Evolutionary conservation across 2,888 invertebrate genomes (phyloP), one percentile per base, ranked within the genome.

Genomic region (Meganola albula): DNA sequence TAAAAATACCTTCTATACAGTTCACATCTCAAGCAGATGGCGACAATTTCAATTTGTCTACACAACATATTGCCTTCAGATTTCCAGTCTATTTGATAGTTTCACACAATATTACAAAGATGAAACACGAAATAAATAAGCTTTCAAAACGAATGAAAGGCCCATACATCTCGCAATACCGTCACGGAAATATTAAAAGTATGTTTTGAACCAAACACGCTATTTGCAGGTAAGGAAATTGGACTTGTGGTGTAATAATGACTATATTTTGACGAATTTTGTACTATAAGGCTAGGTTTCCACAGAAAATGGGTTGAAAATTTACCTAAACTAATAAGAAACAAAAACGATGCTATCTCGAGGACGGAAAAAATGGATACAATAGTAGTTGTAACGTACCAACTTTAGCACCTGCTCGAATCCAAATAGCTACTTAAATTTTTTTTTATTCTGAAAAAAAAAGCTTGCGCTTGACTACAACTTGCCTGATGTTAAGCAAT

Each of bases 121-220:
- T 32, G 36, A 41, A 57, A 53, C 40, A 44, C 20, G 45, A 46
- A 50, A 53, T 44, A 59, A 56, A 50, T 39, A 46, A 47, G 50
- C 46, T 42, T 54, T 53, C 44, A 48, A 46, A 53, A 42, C 37
- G 32, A 40, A 51, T 44, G 44, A 51, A 57, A 50, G 35, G 27
- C 29, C 42, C 50, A 38, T 47, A 40, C 44, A 34, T 46, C 40
- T 44, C 29, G 25, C 32, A 24, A 20, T 30, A 8, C 42, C 39
- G 32, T 39, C 41, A 34, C 35, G 35, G 36, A 60, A 55, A 60
- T 61, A 62, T 61, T 55, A 51, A 57, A 61, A 53, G 63, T 54
- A 49, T 45, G 38, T 50, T 50, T 46, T 42, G 42, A 44, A 40
- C 44, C 27, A 29, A 50, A 47, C 36, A 31, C 30, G 31, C 47